Percentiles rank a stretch among this genome's conserved stretches.
Evolutionary conservation across 2,797 vertebrate genomes (phyloP).

Genomic region (Rachycentron canadum): DNA sequence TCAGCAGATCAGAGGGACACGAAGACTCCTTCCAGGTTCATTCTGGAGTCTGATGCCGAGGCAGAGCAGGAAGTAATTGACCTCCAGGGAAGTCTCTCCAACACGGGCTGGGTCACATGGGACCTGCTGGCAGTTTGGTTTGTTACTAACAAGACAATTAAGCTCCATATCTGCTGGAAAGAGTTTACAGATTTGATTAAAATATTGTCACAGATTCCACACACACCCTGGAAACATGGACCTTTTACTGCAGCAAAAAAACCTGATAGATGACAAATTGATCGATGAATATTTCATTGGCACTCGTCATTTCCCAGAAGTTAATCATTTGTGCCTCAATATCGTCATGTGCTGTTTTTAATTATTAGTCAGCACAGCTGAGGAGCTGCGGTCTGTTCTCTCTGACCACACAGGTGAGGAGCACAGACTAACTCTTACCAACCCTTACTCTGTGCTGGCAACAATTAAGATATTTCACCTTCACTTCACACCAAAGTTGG

Average conservation of each 20-base stretch:
- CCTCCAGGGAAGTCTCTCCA: conserved; percentile 47
- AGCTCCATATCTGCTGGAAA: neutral
- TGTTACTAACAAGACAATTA: conserved; percentile 42
- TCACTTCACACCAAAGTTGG: too few relatives aligned
- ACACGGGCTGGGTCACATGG: conserved; percentile 8
- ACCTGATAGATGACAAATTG: neutral
- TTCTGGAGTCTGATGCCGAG: conserved; percentile 39
- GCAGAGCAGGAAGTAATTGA: conserved; percentile 60
- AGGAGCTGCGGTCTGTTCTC: too few relatives aligned
- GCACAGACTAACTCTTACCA: too few relatives aligned
- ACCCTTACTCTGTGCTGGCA: too few relatives aligned
- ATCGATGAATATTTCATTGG: too few relatives aligned
- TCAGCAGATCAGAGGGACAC: conserved; percentile 31
- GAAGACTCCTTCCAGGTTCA: conserved; percentile 45
- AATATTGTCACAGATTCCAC: too few relatives aligned
- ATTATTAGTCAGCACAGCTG: neutral
- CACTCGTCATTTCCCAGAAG: neutral
- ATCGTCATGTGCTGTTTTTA: neutral
- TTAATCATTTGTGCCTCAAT: neutral
- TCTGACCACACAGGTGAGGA: too few relatives aligned
- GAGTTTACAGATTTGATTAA: too few relatives aligned
- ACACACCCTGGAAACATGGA: neutral
- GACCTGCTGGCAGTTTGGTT: conserved; percentile 7
- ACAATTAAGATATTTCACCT: too few relatives aligned
- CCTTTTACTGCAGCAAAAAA: neutral